Evolutionary conservation across 2,113 vertebrate genomes (phyloP).

Genomic region (Atherinomorus stipes): DNA sequence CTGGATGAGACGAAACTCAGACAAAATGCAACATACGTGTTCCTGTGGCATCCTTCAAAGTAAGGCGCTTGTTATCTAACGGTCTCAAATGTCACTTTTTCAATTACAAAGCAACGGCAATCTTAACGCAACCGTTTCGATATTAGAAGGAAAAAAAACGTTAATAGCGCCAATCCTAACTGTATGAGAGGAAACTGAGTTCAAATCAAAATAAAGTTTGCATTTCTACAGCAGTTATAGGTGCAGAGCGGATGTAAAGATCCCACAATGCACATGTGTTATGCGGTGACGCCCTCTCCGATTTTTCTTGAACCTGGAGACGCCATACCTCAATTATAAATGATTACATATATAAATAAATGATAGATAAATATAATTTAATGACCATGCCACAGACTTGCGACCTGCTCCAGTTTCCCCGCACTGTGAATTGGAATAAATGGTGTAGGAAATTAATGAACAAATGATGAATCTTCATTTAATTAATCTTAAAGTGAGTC

Average conservation of each 20-base stretch:
- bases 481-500: too few relatives aligned
- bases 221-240: too few relatives aligned
- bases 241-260: not conserved
- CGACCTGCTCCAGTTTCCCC: too few relatives aligned
- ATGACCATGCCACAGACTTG: too few relatives aligned
- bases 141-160: too few relatives aligned
- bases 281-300: not conserved
- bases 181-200: not conserved
- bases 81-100: not conserved
- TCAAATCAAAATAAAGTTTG: not conserved
- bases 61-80: not conserved
- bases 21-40: rapidly evolving
- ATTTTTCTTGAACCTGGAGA: not conserved
- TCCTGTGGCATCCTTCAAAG: slow-evolving; percentile 46
- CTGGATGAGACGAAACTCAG: not conserved
- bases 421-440: too few relatives aligned
- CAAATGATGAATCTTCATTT: too few relatives aligned
- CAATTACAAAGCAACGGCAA: not conserved
- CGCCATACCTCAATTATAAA: too few relatives aligned
- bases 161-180: not conserved
- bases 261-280: not conserved
- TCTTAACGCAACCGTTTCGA: not conserved
- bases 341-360: too few relatives aligned
- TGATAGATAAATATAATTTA: too few relatives aligned
- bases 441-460: too few relatives aligned